These are phyloP conservation scores for Misgurnus anguillicaudatus DNA, from an alignment of 2,113 vertebrate species.

Conservation along the genomic window DNA sequence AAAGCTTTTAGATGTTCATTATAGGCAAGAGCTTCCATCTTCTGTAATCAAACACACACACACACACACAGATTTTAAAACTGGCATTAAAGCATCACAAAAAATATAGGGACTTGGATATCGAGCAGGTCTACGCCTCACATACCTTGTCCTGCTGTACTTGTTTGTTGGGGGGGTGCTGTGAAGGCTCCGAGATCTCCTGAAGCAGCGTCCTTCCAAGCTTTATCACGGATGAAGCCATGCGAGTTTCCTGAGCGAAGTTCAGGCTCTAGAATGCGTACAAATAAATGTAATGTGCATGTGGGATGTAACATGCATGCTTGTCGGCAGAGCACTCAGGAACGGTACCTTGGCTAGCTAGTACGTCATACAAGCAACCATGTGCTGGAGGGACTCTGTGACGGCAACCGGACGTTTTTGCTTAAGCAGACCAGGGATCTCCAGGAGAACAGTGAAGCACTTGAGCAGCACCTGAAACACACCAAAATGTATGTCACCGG, in stretches of 20 bases:
- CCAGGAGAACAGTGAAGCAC: conserved; percentile 85
- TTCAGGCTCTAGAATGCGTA: conserved; percentile 74
- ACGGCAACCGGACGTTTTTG: conserved; percentile 70
- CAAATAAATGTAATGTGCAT: not conserved
- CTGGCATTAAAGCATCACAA: not conserved
- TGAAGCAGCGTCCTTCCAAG: conserved; percentile 80
- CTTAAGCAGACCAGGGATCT: conserved; percentile 73
- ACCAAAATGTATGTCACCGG: conserved; percentile 1
- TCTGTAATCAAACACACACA: conserved; percentile 39
- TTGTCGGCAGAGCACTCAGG: not conserved
- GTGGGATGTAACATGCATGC: not conserved
- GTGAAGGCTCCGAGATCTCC: conserved; percentile 59
- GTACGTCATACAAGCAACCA: conserved; percentile 88
- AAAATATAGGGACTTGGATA: not conserved
- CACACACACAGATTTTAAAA: conserved; percentile 24
- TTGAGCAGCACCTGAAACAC: conserved; percentile 86
- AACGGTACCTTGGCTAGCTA: conserved; percentile 84
- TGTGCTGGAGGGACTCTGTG: conserved; percentile 83
- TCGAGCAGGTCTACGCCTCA: not conserved
- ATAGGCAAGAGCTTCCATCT: conserved; percentile 11
- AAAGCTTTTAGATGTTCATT: conserved; percentile 76
- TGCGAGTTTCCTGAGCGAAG: conserved; percentile 74
- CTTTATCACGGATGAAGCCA: conserved; percentile 80
- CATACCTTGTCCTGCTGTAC: conserved; percentile 44
- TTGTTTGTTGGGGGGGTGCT: conserved; percentile 39